phyloP scores from a whole-genome alignment of 2,113 vertebrate species.

The Sphaerodactylus townsendi region DNA sequence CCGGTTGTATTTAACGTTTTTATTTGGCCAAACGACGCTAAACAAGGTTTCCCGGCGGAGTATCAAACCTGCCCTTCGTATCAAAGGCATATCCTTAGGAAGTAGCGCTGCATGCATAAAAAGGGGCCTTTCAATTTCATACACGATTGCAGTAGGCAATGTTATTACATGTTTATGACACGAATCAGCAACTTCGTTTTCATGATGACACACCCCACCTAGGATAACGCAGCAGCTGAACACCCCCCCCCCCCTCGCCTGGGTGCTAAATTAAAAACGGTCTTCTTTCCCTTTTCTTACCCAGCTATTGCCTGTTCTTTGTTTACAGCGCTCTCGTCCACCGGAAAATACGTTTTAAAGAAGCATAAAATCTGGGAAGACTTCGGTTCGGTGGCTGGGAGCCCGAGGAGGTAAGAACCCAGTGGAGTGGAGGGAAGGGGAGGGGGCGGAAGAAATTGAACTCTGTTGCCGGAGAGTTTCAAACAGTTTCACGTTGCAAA shows the following conservation, averaged over 20 bases:
- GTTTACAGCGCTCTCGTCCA: constrained; percentile 68
- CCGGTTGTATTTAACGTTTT: constrained; percentile 69
- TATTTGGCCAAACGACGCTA: constrained; percentile 77
- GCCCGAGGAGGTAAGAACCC: constrained; percentile 70
- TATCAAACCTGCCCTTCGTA: constrained; percentile 76
- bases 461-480: constrained; percentile 13
- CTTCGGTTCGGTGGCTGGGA: constrained; percentile 37
- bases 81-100: constrained; percentile 67
- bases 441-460: not conserved
- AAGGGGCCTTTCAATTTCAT: constrained; percentile 44
- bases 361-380: constrained; percentile 39
- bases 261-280: constrained; percentile 45
- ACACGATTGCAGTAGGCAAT: not conserved
- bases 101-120: constrained; percentile 48
- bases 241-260: too few relatives aligned
- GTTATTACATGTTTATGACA: not conserved
- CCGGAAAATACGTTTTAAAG: constrained; percentile 50
- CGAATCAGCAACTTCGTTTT: not conserved
- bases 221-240: constrained; percentile 9
- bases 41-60: constrained; percentile 77
- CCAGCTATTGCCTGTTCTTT: constrained; percentile 71
- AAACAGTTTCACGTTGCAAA: not conserved
- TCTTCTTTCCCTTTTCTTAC: constrained; percentile 43
- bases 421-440: not conserved
- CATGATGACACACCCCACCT: constrained; percentile 4